Evolutionary conservation across 2,113 vertebrate species (phyloP).

Genomic region (Tragelaphus imberbis): DNA sequence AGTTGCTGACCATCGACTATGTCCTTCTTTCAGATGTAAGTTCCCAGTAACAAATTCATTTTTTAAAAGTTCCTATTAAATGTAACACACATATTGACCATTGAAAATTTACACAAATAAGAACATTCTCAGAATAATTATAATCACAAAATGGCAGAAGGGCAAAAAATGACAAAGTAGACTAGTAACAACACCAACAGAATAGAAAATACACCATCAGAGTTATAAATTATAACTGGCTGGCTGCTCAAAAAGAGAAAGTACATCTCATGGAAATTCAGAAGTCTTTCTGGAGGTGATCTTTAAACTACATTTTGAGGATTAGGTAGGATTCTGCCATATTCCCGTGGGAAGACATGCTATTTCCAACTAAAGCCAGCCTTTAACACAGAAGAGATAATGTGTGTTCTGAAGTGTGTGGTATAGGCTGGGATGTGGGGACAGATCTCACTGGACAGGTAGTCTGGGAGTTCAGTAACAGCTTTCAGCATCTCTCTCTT

Average conservation of each 20-base stretch:
- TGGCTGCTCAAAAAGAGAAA: not conserved
- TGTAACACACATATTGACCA: not conserved
- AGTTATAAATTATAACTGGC: not conserved
- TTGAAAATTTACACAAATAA: not conserved
- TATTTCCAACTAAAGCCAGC: not conserved
- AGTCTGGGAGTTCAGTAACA: not conserved
- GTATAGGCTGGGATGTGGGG: rapidly evolving
- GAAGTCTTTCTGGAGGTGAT: not conserved
- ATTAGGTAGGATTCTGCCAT: not conserved
- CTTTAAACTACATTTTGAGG: not conserved
- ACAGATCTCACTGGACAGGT: not conserved
- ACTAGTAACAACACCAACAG: not conserved
- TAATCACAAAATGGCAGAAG: not conserved
- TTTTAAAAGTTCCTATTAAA: not conserved
- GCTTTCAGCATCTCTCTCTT: not conserved
- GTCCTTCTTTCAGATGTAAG: not conserved
- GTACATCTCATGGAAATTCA: not conserved
- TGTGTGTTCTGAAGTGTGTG: not conserved
- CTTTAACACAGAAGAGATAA: not conserved
- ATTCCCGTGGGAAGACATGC: not conserved
- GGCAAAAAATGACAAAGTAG: not conserved
- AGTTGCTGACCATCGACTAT: not conserved
- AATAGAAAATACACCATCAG: not conserved
- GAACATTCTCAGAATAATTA: not conserved
- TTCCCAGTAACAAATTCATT: not conserved